These are phyloP conservation scores for Schizopygopsis malacanthus DNA, from an alignment of 2,797 vertebrate genomes.

Conservation along the genomic window DNA sequence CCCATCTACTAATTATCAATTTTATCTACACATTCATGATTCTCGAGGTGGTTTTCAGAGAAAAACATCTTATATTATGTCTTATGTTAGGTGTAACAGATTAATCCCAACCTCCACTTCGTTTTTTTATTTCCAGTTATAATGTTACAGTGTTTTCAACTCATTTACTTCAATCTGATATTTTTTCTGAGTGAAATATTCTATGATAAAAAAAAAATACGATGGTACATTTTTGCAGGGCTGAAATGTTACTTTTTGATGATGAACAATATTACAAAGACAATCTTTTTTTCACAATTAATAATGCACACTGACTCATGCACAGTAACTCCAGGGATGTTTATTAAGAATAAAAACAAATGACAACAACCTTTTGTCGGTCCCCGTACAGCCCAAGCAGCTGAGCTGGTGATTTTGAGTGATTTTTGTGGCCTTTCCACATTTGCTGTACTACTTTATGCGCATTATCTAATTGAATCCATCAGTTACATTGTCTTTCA, in stretches of 20 bases:
- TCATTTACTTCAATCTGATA: neutral
- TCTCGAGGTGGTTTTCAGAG: neutral
- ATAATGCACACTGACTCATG: neutral
- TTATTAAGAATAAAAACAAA: slow-evolving; percentile 37
- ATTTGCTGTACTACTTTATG: slow-evolving; percentile 23
- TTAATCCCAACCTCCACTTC: neutral
- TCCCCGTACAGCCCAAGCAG: neutral
- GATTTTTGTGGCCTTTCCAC: slow-evolving; percentile 42
- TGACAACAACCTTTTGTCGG: slow-evolving; percentile 27
- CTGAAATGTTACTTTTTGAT: neutral
- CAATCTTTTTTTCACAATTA: neutral
- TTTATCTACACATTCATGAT: neutral
- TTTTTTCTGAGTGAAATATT: neutral
- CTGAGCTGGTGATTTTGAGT: slow-evolving; percentile 24
- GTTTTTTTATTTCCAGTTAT: neutral
- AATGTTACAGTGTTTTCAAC: neutral
- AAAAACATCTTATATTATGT: neutral
- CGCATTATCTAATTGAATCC: slow-evolving; percentile 54
- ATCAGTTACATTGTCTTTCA: slow-evolving; percentile 56
- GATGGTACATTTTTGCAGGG: too few species aligned
- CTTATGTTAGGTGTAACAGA: neutral
- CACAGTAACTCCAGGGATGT: neutral
- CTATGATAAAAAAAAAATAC: neutral
- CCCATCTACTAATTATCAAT: too few species aligned
- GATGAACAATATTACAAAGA: neutral